Evolutionary conservation across 2,797 vertebrate genomes (phyloP).

Genomic region (Carapus acus): DNA sequence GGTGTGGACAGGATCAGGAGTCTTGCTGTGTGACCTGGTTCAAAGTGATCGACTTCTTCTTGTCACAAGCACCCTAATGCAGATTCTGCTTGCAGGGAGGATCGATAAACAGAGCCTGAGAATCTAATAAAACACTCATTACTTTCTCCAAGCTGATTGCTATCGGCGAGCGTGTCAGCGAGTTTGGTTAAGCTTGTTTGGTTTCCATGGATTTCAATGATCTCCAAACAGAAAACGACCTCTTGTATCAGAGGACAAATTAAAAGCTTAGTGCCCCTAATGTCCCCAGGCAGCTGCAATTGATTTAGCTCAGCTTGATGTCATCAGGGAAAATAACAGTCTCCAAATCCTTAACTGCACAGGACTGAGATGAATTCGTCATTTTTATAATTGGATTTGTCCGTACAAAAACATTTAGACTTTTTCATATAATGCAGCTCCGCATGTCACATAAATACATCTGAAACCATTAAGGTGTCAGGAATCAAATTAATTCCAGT

Average conservation of each 20-base stretch:
- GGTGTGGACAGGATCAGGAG: constrained; percentile 34
- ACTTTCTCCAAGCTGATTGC: constrained; percentile 58
- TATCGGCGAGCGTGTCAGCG: constrained; percentile 44
- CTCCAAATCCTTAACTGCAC: constrained; percentile 3
- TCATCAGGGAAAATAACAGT: neutral
- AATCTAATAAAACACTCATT: constrained; percentile 66
- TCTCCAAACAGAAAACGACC: constrained; percentile 37
- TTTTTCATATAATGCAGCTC: too few species aligned
- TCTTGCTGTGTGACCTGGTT: constrained; percentile 44
- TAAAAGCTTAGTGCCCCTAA: neutral
- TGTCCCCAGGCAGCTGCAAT: constrained; percentile 1
- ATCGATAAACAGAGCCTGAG: constrained; percentile 56
- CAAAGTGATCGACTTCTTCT: constrained; percentile 54
- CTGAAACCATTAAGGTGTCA: too few species aligned
- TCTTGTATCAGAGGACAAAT: constrained; percentile 21
- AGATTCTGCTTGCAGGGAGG: constrained; percentile 35
- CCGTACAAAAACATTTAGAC: too few species aligned
- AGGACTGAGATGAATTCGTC: neutral
- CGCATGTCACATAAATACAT: too few species aligned
- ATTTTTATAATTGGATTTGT: too few species aligned
- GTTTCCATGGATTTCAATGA: constrained; percentile 52
- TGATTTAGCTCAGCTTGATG: constrained; percentile 23
- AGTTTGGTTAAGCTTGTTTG: constrained; percentile 37
- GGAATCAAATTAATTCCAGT: constrained; percentile 30
- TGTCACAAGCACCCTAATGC: constrained; percentile 42